A percentile compares a stretch with the other conserved stretches of the same genome.
Evolutionary conservation across 2,888 invertebrate genomes (phyloP).

Genomic region (Dendrolimus pini): DNA sequence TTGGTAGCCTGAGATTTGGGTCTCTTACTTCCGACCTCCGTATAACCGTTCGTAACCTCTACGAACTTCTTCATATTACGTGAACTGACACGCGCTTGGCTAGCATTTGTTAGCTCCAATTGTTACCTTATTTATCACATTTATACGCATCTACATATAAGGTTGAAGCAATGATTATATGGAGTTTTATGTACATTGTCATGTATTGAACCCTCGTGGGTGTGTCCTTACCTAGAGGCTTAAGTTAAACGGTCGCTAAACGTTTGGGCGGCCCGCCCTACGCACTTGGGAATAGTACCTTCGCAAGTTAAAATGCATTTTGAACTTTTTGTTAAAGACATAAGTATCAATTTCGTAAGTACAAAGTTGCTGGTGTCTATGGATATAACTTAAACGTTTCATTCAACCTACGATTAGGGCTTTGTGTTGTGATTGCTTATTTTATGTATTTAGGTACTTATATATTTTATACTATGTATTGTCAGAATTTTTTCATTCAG

Average conservation of each 20-base stretch:
- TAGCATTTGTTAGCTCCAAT: no score
- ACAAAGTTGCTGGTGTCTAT: constrained; percentile 36
- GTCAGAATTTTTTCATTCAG: no score
- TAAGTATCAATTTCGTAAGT: not conserved
- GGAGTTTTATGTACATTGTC: constrained; percentile 14
- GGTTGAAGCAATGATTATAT: not conserved
- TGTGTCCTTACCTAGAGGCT: constrained; percentile 61
- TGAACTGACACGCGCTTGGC: no score
- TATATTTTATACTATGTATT: no score
- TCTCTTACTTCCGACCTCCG: no score
- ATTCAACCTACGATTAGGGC: constrained; percentile 30
- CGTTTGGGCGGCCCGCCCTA: constrained; percentile 77
- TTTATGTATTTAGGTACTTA: no score
- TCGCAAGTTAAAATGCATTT: not conserved
- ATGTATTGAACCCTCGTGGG: constrained; percentile 43
- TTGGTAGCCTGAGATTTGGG: no score
- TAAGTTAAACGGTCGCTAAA: constrained; percentile 73
- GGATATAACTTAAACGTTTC: constrained; percentile 60
- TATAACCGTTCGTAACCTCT: no score
- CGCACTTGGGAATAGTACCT: constrained; percentile 35
- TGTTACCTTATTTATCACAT: no score
- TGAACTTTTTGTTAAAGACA: not conserved
- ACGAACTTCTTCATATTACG: no score
- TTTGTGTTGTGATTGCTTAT: not conserved
- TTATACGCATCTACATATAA: no score